phyloP scores from a whole-genome alignment of 1,140 invertebrate species.

The Drosophila neocordata region DNA sequence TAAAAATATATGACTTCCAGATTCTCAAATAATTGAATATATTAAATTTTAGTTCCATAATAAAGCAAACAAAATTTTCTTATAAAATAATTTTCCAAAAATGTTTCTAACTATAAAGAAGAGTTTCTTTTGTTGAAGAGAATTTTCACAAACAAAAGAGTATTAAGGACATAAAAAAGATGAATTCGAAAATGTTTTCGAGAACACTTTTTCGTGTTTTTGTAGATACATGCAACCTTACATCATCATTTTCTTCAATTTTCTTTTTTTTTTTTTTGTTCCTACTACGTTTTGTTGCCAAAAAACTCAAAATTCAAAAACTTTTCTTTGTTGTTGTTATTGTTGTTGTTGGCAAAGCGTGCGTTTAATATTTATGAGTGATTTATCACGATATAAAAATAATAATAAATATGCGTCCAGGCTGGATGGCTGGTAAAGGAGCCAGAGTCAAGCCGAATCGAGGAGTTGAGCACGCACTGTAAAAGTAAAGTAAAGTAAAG shows the following conservation, averaged over 20 bases:
- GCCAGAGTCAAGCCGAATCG: too few relatives aligned
- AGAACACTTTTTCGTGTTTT: constrained; percentile 16
- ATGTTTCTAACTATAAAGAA: too few relatives aligned
- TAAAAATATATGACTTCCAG: too few relatives aligned
- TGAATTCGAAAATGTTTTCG: constrained; percentile 2
- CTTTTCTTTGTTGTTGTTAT: constrained; percentile 22
- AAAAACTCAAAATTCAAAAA: constrained; percentile 68
- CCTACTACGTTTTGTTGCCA: not conserved
- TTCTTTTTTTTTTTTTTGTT: not conserved
- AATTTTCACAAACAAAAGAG: too few relatives aligned
- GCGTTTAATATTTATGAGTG: constrained; percentile 81
- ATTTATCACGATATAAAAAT: constrained; percentile 82
- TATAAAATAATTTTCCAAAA: too few relatives aligned
- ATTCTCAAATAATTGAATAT: too few relatives aligned
- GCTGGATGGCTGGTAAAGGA: not conserved
- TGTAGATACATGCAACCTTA: not conserved
- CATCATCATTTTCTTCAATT: not conserved
- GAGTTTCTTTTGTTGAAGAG: too few relatives aligned
- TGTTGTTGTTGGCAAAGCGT: constrained; percentile 51
- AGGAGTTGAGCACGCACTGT: constrained; percentile 48
- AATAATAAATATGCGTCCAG: constrained; percentile 71
- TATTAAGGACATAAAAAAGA: too few relatives aligned
- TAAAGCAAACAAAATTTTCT: too few relatives aligned
- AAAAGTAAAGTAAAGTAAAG: constrained; percentile 14
- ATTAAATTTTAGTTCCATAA: too few relatives aligned